A percentile compares a stretch with the other conserved stretches of the same genome.
phyloP scores from a whole-genome alignment of 2,888 invertebrate species.

The Chydorus sphaericus region DNA sequence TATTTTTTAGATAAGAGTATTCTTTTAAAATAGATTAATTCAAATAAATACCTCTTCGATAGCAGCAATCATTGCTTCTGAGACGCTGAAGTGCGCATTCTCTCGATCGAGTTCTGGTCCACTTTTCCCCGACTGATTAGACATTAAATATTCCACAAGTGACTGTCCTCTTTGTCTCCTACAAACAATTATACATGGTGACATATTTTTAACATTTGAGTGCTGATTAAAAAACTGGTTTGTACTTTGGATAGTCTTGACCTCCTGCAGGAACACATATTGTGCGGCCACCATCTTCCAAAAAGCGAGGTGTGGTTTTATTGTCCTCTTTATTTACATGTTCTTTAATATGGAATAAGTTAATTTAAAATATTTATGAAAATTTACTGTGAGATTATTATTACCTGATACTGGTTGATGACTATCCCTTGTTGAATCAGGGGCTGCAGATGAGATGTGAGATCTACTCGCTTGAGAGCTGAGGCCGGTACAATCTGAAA shows the following conservation, averaged over 20 bases:
- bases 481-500: slow-evolving; percentile 1
- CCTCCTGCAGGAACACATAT: slow-evolving; percentile 24
- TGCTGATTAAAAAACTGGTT: no score
- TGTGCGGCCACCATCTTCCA: slow-evolving; percentile 40
- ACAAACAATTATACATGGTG: no score
- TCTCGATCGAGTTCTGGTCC: slow-evolving; percentile 67
- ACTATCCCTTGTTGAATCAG: no score
- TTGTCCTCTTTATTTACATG: no score
- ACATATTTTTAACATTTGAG: no score
- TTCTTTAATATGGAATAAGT: no score
- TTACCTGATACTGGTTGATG: no score
- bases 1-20: background rate
- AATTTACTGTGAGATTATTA: no score
- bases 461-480: no score
- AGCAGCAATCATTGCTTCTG: slow-evolving; percentile 67
- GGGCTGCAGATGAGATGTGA: no score
- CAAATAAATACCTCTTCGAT: slow-evolving; percentile 44
- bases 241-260: slow-evolving; percentile 10
- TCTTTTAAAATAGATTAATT: no score
- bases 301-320: slow-evolving; percentile 35
- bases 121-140: slow-evolving; percentile 49
- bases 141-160: slow-evolving; percentile 42
- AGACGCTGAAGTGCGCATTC: slow-evolving; percentile 72
- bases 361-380: no score
- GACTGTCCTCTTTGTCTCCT: slow-evolving; percentile 18